phyloP scores from a whole-genome alignment of 2,888 invertebrate species.

The Apamea sordens region DNA sequence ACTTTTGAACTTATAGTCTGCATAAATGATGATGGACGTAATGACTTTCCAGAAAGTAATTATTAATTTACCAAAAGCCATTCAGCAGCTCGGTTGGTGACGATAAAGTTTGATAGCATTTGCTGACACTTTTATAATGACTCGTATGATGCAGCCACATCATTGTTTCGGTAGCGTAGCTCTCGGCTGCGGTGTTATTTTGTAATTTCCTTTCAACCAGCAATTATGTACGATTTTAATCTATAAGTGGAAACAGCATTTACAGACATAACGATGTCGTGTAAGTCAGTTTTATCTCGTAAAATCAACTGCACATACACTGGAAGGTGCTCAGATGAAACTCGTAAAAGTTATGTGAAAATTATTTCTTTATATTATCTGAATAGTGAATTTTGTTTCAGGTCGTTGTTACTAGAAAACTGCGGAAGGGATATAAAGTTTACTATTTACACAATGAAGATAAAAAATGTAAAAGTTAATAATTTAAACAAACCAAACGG shows the following conservation, averaged over 20 bases:
- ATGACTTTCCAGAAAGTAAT: background rate
- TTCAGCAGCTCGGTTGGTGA: background rate
- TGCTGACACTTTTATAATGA: conserved; percentile 23
- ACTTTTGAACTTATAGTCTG: conserved; percentile 1
- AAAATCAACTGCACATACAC: conserved; percentile 11
- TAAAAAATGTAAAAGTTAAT: background rate
- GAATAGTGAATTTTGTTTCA: conserved; percentile 8
- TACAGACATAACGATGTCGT: conserved; percentile 29
- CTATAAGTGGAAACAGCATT: conserved; percentile 35
- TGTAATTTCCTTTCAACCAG: conserved; percentile 40
- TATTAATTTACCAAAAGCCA: background rate
- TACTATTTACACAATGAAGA: background rate
- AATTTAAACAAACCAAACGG: background rate
- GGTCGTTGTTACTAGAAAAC: background rate
- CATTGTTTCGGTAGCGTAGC: conserved; percentile 6
- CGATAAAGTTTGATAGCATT: background rate
- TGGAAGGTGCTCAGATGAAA: conserved; percentile 6
- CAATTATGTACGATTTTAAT: conserved; percentile 44
- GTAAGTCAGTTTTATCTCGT: conserved; percentile 19
- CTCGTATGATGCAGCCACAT: background rate
- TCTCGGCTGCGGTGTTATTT: conserved; percentile 8
- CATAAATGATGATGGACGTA: background rate
- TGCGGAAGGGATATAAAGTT: background rate
- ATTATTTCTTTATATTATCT: background rate
- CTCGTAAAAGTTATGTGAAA: conserved; percentile 16